These are phyloP conservation scores for Zenarchopterus dispar DNA, from an alignment of 2,797 vertebrate species.

Conservation along the genomic window DNA sequence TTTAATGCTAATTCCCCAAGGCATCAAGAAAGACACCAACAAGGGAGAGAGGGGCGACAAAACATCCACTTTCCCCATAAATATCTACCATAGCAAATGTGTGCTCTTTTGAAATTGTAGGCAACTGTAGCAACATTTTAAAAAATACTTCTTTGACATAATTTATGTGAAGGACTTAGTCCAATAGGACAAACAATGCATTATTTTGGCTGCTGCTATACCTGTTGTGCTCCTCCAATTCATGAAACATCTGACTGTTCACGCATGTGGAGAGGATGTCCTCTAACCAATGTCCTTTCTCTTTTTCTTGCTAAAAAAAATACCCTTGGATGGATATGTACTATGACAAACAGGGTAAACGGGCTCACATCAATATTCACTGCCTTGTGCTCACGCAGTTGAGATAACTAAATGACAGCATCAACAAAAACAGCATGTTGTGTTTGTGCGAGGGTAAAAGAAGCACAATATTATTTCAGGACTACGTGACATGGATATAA, in stretches of 20 bases:
- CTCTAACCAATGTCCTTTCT: constrained; percentile 66
- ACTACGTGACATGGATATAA: constrained; percentile 62
- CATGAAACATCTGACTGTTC: constrained; percentile 59
- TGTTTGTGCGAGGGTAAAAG: constrained; percentile 54
- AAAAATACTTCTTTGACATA: constrained; percentile 54
- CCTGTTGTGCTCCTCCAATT: constrained; percentile 51
- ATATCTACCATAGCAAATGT: constrained; percentile 43
- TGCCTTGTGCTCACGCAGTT: constrained; percentile 47
- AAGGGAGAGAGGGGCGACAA: constrained; percentile 21
- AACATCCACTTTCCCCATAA: constrained; percentile 45
- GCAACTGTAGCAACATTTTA: constrained; percentile 35
- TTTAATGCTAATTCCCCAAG: constrained; percentile 65
- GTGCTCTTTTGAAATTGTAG: constrained; percentile 38
- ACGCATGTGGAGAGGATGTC: constrained; percentile 63
- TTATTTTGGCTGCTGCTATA: constrained; percentile 41
- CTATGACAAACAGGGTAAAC: constrained; percentile 65
- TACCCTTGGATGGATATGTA: constrained; percentile 60
- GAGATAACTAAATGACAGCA: constrained; percentile 73
- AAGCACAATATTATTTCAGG: constrained; percentile 49
- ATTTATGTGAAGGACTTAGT: constrained; percentile 40
- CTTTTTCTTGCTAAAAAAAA: constrained; percentile 26
- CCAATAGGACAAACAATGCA: constrained; percentile 55
- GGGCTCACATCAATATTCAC: constrained; percentile 71
- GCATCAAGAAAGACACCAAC: constrained; percentile 45
- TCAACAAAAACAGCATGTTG: constrained; percentile 77